Percentiles rank a stretch among this genome's conserved stretches.
Conservation (phyloP, 2,113 vertebrate species). For the Strix uralensis region DNA sequence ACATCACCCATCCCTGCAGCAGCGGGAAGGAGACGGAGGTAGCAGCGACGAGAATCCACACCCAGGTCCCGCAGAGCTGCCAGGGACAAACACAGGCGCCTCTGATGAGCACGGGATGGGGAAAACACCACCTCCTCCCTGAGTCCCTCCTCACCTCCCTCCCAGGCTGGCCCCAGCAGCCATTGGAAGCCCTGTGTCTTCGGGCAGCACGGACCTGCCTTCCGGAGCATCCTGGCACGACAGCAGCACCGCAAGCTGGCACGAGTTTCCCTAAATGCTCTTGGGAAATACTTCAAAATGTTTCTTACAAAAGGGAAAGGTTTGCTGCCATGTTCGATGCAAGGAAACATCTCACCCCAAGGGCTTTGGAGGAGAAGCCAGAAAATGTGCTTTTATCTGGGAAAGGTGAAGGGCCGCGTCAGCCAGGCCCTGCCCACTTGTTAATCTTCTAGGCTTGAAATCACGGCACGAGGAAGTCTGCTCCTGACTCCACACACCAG, state of each 20-base stretch:
- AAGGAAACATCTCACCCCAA: background rate
- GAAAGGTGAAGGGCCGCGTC: fast-evolving
- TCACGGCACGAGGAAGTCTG: background rate
- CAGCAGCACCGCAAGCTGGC: background rate
- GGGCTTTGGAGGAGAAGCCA: background rate
- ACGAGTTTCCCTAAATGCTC: fast-evolving
- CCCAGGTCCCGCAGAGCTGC: constrained; percentile 39
- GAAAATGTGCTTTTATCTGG: background rate
- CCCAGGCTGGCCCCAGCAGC: fast-evolving
- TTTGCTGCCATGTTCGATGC: fast-evolving
- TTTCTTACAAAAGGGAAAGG: background rate
- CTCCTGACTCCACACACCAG: background rate
- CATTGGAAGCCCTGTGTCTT: background rate
- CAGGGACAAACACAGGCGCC: background rate
- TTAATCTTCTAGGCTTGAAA: background rate
- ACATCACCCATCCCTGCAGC: constrained; percentile 67
- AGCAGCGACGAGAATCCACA: constrained; percentile 36
- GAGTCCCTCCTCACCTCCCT: background rate
- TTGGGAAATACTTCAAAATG: background rate
- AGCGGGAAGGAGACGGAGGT: background rate
- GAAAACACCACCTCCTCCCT: background rate
- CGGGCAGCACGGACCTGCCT: fast-evolving
- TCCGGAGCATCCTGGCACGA: fast-evolving
- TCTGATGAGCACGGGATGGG: fast-evolving
- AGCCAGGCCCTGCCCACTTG: fast-evolving